Base-by-base conservation (phyloP, 2,113 vertebrate genomes). In the Grammomys surdaster region DNA sequence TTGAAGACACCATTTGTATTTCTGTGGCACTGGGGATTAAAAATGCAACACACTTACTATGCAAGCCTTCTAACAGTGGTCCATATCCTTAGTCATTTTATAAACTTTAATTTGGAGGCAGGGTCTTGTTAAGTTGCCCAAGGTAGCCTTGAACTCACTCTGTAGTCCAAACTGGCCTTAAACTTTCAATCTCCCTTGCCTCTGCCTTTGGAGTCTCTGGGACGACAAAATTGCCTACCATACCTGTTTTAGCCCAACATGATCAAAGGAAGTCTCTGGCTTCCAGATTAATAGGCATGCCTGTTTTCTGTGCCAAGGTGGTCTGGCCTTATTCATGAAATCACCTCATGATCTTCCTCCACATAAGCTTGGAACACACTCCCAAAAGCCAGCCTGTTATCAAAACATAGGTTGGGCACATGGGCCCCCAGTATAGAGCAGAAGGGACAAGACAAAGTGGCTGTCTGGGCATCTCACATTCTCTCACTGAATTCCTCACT, bases 401-500 rank as follows among this genome's bases (percentile, higher is more conserved):
- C n/a, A 46, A 60, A 46, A 26, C 76, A 69, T 77, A 77, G 88
- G 46, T 48, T 1, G 73, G 93, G 13, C 73, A 88, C 89, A 22
- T 4, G 12, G 36, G 58, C 73, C 3, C 94, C 31, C 82, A 24
- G 77, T 58, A 33, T n/a, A 87, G 69, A 63, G 93, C 72, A 70
- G 89, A 70, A 20, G 1, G 58, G 40, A 89, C 67, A 85, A 85
- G 33, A 26, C 46, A 81, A 72, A 22, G 24, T 80, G 90, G 10
- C 85, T 87, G 90, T 85, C 73, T 78, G 88, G 88, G 60, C 84
- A 10, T 90, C 97, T 95, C 95, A 85, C 85, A 85, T 24, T 93
- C 77, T 84, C 24, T 93, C 97, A 67, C 96, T 94, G 84, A 92
- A 54, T 96, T 76, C 91, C 93, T 97, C 91, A 96, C 92, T 97